These are phyloP conservation scores for Picus viridis DNA, from an alignment of 2,797 vertebrate species.

Conservation along the genomic window DNA sequence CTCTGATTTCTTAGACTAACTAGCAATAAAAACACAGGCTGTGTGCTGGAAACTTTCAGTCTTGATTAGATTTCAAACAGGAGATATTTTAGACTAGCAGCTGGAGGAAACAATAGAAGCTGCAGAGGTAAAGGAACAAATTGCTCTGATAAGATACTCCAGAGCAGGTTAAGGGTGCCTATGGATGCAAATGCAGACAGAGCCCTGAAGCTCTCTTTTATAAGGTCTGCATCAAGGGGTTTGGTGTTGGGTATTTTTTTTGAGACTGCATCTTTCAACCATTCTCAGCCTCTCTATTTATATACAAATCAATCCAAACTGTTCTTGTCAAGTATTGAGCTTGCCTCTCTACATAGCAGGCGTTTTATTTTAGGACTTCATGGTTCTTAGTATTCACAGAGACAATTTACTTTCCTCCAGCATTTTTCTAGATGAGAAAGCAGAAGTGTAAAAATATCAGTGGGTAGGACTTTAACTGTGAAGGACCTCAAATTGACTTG, in stretches of 20 bases:
- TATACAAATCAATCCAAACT: background rate
- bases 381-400: background rate
- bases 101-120: conserved; percentile 21
- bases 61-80: conserved; percentile 38
- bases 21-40: conserved; percentile 26
- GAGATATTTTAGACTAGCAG: conserved; percentile 9
- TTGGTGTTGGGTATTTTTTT: background rate
- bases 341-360: background rate
- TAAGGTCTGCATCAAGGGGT: background rate
- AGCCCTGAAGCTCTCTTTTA: background rate
- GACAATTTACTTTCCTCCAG: background rate
- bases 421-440: background rate
- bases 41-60: background rate
- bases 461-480: background rate
- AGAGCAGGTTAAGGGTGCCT: background rate
- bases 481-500: background rate
- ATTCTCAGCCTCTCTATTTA: background rate
- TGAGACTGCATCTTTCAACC: background rate
- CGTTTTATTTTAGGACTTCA: background rate
- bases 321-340: background rate
- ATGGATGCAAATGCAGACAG: conserved; percentile 28
- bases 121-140: conserved; percentile 29
- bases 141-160: conserved; percentile 1
- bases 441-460: background rate
- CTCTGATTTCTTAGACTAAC: conserved; percentile 20